Base-by-base conservation (phyloP, 2,888 invertebrate species). In the Eulithis testata region DNA sequence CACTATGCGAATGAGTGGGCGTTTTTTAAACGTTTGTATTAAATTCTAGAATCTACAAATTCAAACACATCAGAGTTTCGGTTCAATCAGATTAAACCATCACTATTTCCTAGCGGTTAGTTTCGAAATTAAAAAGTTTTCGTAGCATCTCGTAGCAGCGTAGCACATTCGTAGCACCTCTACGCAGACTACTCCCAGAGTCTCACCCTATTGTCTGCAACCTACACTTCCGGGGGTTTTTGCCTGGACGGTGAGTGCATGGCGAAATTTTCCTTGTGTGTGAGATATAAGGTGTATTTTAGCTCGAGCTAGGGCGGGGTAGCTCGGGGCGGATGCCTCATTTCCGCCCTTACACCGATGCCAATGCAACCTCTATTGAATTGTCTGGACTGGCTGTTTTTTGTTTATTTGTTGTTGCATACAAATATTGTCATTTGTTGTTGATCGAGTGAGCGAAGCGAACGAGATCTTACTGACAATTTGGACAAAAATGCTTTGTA, bases 331-430 rank as follows among this genome's bases (percentile, higher is more conserved):
- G 55, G 45, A 58, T 58, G 58, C 59, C 62, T 62, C 59, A 59
- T 59, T 51, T 44, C 62, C 66, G 53, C 36, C 65, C 59, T 56
- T 12, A 51, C 21, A 44, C 55, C 44, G 55, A 11, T 44, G 55
- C 55, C 44, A 44, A 27, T 55, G 47, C 31, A 57, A 47, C 36
- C 37, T 21, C 12, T 43, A 27, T 43, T 27, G 14, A 53, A 36
- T 44, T 53, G 40, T 53, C 37, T 40, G 40, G 53, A 4, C 8
- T 52, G 36, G 12, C 53, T 12, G 40, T 53, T 53, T 40, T 53
- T 53, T 53, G 40, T 40, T 14, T 52, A 37, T 8, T 53, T 53
- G 12, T 37, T 7, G 8, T 40, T 37, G 9, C 4, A 40, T 31
- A n/a, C 9, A 11, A 8, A n/a, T n/a, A n/a, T n/a, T n/a, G n/a